phyloP scores from a whole-genome alignment of 2,797 vertebrate genomes.

The Eospalax fontanierii region DNA sequence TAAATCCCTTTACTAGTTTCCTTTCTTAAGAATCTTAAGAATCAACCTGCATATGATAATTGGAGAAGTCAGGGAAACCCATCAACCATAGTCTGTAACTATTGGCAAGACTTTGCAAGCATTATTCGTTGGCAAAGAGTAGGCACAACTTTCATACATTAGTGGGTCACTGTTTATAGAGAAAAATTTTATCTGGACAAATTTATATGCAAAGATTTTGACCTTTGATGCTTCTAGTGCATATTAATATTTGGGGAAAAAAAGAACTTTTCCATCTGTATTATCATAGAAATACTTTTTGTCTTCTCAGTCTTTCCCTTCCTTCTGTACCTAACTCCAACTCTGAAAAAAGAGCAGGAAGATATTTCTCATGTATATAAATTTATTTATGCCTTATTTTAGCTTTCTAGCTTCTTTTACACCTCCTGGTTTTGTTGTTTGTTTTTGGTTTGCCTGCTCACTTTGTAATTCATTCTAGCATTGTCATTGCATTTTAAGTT shows the following conservation, averaged over 20 bases:
- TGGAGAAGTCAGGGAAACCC: background rate
- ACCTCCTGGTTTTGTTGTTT: background rate
- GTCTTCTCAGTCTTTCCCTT: background rate
- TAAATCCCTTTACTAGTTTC: background rate
- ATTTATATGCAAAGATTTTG: background rate
- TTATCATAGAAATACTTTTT: background rate
- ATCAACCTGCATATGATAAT: conserved; percentile 32
- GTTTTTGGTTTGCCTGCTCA: background rate
- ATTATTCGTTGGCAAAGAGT: background rate
- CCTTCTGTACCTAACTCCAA: background rate
- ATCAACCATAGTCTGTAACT: background rate
- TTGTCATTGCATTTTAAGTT: conserved; percentile 17
- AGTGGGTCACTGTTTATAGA: background rate
- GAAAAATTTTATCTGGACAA: background rate
- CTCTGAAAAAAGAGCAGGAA: background rate
- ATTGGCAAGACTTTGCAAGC: background rate
- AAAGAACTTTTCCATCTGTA: conserved; percentile 12
- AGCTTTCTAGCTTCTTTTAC: background rate
- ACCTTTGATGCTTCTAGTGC: background rate
- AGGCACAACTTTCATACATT: background rate
- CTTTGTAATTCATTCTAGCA: background rate
- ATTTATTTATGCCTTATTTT: conserved; percentile 27
- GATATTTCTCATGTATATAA: background rate
- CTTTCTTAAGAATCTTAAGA: background rate
- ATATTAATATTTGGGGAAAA: background rate